Conservation (phyloP, 2,113 vertebrate genomes). For the Uria lomvia region DNA sequence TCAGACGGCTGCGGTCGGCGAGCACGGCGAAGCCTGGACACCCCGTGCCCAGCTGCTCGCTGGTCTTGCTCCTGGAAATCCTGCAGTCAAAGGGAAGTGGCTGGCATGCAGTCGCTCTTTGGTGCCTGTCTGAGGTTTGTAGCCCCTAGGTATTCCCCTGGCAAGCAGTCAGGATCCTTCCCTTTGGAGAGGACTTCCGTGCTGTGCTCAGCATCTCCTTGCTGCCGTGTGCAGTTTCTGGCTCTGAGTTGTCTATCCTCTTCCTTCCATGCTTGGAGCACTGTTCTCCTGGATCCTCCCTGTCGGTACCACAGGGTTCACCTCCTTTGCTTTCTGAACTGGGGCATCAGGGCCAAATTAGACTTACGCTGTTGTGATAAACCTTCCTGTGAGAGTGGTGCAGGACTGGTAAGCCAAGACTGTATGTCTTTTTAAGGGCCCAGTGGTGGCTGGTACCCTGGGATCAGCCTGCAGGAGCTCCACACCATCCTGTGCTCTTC, state of each 20-base stretch:
- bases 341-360: not conserved
- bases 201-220: not conserved
- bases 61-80: not conserved
- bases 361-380: not conserved
- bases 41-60: fast-evolving
- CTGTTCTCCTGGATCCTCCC: not conserved
- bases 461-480: not conserved
- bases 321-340: not conserved
- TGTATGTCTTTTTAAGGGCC: fast-evolving
- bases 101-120: not conserved
- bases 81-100: not conserved
- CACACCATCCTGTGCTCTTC: fast-evolving
- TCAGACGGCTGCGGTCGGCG: fast-evolving
- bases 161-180: not conserved
- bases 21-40: fast-evolving
- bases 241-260: not conserved
- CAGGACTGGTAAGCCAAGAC: not conserved
- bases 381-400: not conserved
- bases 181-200: not conserved
- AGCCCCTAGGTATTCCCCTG: not conserved
- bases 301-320: fast-evolving
- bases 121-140: not conserved
- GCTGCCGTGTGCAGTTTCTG: not conserved
- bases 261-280: not conserved
- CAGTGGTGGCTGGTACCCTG: fast-evolving